These are phyloP conservation scores for Penaeus vannamei DNA, from an alignment of 1,140 invertebrate species.

Conservation along the genomic window DNA sequence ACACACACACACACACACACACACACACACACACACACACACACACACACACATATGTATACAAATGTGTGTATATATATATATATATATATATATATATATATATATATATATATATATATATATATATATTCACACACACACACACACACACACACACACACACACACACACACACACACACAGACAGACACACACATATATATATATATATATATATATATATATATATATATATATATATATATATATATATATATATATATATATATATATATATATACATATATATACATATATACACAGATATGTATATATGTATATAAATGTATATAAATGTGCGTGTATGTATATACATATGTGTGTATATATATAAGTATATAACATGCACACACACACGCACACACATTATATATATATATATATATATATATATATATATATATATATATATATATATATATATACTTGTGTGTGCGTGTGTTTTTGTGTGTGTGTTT, in stretches of 20 bases:
- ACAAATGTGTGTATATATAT: no score
- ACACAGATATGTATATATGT: background rate
- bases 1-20: no score
- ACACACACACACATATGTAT: no score
- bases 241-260: background rate
- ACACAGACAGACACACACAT: conserved; percentile 14
- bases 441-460: conserved; percentile 33
- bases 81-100: conserved; percentile 4
- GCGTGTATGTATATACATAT: conserved; percentile 33
- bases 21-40: no score
- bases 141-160: background rate
- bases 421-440: conserved; percentile 33
- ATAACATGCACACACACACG: background rate
- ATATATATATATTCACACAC: background rate
- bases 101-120: conserved; percentile 16
- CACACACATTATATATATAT: background rate
- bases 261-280: conserved; percentile 30
- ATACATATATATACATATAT: conserved; percentile 19
- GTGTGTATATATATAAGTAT: conserved; percentile 28
- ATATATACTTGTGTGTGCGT: conserved; percentile 27
- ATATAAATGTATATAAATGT: conserved; percentile 11
- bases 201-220: background rate
- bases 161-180: conserved; percentile 19
- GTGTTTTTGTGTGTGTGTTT: background rate
- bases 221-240: background rate